Evolutionary conservation across 2,888 invertebrate genomes (phyloP).

Genomic region (Acanthopleura granulata): DNA sequence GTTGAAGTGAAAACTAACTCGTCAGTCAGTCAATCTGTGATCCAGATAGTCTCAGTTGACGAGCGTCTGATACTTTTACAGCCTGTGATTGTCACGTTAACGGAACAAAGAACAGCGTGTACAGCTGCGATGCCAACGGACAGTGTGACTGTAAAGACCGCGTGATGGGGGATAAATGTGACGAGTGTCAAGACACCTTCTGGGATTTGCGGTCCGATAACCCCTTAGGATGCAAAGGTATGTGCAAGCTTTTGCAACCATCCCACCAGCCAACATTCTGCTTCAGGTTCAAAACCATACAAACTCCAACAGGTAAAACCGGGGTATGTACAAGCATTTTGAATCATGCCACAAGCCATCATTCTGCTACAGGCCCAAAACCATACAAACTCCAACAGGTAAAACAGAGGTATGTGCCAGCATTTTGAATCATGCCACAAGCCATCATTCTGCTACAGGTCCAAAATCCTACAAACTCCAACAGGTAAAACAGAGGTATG

Average conservation of each 20-base stretch:
- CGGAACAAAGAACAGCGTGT: constrained; percentile 31
- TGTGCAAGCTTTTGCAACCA: constrained; percentile 11
- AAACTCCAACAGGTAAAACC: too few species aligned
- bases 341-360: too few species aligned
- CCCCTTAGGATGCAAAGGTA: constrained; percentile 38
- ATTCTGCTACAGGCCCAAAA: too few species aligned
- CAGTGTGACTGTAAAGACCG: constrained; percentile 32
- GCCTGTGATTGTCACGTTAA: constrained; percentile 44
- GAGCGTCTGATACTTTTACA: constrained; percentile 24
- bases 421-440: too few species aligned
- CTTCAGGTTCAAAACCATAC: too few species aligned
- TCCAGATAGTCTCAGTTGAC: neutral
- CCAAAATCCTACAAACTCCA: too few species aligned
- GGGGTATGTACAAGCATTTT: too few species aligned
- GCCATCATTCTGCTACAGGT: too few species aligned
- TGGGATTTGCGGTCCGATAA: constrained; percentile 26
- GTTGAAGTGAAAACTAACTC: too few species aligned
- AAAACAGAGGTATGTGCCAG: too few species aligned
- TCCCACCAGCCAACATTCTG: neutral
- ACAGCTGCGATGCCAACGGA: constrained; percentile 39
- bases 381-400: too few species aligned
- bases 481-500: too few species aligned
- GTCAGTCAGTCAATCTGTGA: neutral
- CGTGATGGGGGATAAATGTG: constrained; percentile 30
- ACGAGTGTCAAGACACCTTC: constrained; percentile 30